Percentiles rank a stretch among this genome's conserved stretches.
Evolutionary conservation across 2,797 vertebrate species (phyloP).

Genomic region (Neostethus bicornis): DNA sequence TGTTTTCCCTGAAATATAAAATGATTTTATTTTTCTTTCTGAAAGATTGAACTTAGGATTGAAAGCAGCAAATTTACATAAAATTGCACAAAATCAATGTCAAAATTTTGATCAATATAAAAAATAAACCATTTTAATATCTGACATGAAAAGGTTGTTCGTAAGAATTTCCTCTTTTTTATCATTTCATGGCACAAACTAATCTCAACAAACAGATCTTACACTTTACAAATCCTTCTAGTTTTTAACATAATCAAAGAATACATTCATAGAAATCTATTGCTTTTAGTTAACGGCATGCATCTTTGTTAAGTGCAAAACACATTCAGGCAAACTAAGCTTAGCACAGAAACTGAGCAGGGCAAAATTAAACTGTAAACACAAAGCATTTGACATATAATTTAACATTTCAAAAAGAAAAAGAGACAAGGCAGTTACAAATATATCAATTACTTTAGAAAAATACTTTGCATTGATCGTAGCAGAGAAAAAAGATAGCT

Average conservation of each 20-base stretch:
- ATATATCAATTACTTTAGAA: slow-evolving; percentile 1
- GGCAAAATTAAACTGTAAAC: slow-evolving; percentile 27
- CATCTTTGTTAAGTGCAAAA: slow-evolving; percentile 67
- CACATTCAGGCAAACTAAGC: slow-evolving; percentile 43
- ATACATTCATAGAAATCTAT: slow-evolving; percentile 57
- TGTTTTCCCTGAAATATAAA: slow-evolving; percentile 32
- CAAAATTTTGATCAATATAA: slow-evolving; percentile 6
- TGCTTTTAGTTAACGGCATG: slow-evolving; percentile 57
- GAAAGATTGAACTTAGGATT: neutral
- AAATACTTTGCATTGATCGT: slow-evolving; percentile 38
- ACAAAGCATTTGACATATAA: slow-evolving; percentile 34
- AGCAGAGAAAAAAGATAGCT: slow-evolving; percentile 8
- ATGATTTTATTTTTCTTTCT: neutral
- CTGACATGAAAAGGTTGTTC: neutral
- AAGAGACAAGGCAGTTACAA: slow-evolving; percentile 24
- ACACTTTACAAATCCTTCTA: slow-evolving; percentile 15
- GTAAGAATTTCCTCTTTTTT: slow-evolving; percentile 5
- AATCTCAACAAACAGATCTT: slow-evolving; percentile 22
- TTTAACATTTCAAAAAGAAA: slow-evolving; percentile 22
- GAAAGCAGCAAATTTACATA: neutral
- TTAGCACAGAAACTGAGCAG: slow-evolving; percentile 26
- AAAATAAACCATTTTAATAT: slow-evolving; percentile 2
- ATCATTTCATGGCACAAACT: neutral
- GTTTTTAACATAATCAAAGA: slow-evolving; percentile 14
- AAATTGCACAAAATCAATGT: slow-evolving; percentile 5